Conservation (phyloP, 92 coral and sea anemone genomes). For the Epizoanthus rinbou region DNA sequence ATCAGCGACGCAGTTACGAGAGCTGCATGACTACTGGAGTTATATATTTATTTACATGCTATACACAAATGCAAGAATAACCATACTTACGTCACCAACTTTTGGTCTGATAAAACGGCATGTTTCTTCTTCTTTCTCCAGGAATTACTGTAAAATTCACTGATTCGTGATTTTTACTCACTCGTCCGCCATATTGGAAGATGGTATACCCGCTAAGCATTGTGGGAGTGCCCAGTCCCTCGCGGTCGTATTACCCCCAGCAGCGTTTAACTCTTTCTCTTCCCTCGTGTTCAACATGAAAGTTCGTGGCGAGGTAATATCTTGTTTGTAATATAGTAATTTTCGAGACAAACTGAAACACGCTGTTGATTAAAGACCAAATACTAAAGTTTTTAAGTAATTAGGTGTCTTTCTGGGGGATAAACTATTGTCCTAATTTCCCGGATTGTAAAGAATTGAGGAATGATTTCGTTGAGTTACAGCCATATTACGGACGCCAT, state of each 20-base stretch:
- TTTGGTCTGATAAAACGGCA: no score
- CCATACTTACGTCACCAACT: no score
- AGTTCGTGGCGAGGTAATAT: constrained; percentile 94
- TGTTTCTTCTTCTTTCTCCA: no score
- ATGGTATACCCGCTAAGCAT: neutral
- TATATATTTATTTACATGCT: no score
- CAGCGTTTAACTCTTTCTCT: constrained; percentile 77
- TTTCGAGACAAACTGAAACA: constrained; percentile 3
- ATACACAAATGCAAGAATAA: no score
- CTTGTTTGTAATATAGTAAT: neutral
- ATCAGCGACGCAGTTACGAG: no score
- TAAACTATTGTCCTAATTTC: neutral
- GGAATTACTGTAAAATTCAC: no score
- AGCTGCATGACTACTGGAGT: no score
- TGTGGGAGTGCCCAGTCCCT: constrained; percentile 42
- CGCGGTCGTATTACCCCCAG: constrained; percentile 80
- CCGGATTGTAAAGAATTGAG: neutral
- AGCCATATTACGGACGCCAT: constrained; percentile 11
- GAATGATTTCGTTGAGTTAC: neutral
- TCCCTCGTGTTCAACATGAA: constrained; percentile 98
- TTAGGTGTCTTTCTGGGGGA: neutral
- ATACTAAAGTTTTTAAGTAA: neutral
- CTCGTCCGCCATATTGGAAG: constrained; percentile 7
- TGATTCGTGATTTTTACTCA: no score
- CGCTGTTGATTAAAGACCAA: neutral